These are phyloP conservation scores for Pterophyllum scalare DNA, from an alignment of 2,113 vertebrate species.

Conservation along the genomic window DNA sequence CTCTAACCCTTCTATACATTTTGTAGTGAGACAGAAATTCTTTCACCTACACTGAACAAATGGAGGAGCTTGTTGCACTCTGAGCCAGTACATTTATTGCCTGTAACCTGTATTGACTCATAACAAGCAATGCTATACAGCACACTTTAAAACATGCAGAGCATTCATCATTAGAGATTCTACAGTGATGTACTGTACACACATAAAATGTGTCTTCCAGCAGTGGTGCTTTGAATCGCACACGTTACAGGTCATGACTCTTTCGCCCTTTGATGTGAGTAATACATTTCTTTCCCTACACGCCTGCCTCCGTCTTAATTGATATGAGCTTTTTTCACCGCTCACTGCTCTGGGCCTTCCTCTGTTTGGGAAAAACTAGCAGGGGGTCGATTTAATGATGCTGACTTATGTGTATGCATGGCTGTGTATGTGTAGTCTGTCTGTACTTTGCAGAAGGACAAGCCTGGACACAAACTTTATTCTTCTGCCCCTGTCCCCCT, in stretches of 20 bases:
- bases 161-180: constrained; percentile 4
- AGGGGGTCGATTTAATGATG: constrained; percentile 68
- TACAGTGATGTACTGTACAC: background rate
- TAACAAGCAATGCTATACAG: constrained; percentile 23
- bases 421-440: background rate
- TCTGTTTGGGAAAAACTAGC: constrained; percentile 23
- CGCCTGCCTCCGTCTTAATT: constrained; percentile 32
- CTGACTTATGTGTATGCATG: constrained; percentile 32
- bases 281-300: constrained; percentile 1
- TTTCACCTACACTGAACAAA: background rate
- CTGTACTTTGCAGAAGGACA: constrained; percentile 5
- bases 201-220: constrained; percentile 3
- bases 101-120: background rate
- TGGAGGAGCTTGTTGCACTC: background rate
- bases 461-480: background rate
- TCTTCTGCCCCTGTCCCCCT: background rate
- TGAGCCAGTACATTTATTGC: background rate
- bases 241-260: constrained; percentile 14
- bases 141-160: constrained; percentile 13
- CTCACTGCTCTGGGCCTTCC: constrained; percentile 29
- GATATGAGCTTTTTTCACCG: constrained; percentile 19
- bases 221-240: background rate
- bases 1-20: background rate
- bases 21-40: background rate
- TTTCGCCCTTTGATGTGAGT: constrained; percentile 42